Percentiles rank a stretch among this genome's conserved stretches.
These are phyloP conservation scores for Apis laboriosa DNA, from an alignment of 1,140 invertebrate species.

Conservation along the genomic window DNA sequence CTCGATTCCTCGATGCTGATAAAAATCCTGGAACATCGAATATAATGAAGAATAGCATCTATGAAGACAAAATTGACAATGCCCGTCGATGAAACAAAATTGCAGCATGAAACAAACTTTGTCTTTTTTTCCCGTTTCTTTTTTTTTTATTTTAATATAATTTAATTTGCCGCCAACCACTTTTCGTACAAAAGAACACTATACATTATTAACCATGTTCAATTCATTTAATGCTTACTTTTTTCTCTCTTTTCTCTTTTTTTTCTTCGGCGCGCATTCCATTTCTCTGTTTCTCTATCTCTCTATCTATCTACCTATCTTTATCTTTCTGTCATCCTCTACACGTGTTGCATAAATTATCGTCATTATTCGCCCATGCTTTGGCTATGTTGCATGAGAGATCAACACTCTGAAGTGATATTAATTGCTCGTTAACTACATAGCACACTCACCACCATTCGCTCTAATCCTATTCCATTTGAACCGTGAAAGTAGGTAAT, in stretches of 20 bases:
- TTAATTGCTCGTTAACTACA: slow-evolving; percentile 51
- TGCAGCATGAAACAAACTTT: slow-evolving; percentile 53
- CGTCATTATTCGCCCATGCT: slow-evolving; percentile 73
- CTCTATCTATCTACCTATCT: neutral
- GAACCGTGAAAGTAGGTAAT: slow-evolving; percentile 27
- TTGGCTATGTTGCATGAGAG: slow-evolving; percentile 78
- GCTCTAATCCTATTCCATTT: slow-evolving; percentile 39
- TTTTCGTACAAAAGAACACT: slow-evolving; percentile 43
- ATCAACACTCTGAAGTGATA: slow-evolving; percentile 59
- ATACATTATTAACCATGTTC: slow-evolving; percentile 33
- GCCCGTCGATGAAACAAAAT: slow-evolving; percentile 19
- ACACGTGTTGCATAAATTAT: slow-evolving; percentile 55
- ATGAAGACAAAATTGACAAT: neutral
- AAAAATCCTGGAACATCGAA: slow-evolving; percentile 8
- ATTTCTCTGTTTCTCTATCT: neutral
- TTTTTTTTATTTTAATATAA: slow-evolving; percentile 27
- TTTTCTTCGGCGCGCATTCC: neutral
- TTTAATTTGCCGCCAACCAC: slow-evolving; percentile 64
- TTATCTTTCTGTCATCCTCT: neutral
- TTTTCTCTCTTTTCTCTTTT: neutral
- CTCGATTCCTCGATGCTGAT: neutral
- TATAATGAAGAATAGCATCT: neutral
- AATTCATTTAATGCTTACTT: slow-evolving; percentile 19
- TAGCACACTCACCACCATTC: slow-evolving; percentile 25
- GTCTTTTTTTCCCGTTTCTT: neutral